Conservation (phyloP, 2,113 vertebrate species). For the Ptyas mucosa region DNA sequence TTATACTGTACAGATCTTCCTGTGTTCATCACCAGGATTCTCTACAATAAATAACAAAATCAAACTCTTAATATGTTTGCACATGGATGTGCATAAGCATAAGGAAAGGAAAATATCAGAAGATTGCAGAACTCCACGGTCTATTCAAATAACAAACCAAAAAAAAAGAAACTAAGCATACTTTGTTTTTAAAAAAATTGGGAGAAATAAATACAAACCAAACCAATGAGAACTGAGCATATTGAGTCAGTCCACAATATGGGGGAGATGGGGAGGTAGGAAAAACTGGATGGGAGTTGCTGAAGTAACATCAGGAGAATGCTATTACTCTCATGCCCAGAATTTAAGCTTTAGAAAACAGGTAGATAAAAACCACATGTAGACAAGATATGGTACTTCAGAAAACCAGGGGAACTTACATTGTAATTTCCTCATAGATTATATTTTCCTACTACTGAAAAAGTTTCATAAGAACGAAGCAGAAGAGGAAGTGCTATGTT, state of each 20-base stretch:
- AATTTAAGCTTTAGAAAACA: neutral
- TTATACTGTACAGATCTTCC: neutral
- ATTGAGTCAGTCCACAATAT: neutral
- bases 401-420: neutral
- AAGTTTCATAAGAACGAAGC: neutral
- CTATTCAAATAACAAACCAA: neutral
- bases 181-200: neutral
- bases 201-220: neutral
- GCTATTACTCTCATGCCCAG: neutral
- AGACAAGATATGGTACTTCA: neutral
- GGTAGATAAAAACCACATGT: neutral
- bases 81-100: neutral
- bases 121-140: neutral
- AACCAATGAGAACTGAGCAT: neutral
- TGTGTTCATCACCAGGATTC: neutral
- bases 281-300: neutral
- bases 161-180: neutral
- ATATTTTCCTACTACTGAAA: neutral
- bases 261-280: neutral
- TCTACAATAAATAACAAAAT: neutral
- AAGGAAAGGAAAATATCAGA: neutral
- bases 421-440: neutral
- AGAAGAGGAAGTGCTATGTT: constrained; percentile 5
- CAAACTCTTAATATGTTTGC: neutral
- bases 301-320: neutral